These are phyloP conservation scores for Empis livida DNA, from an alignment of 2,888 invertebrate genomes.

Conservation along the genomic window DNA sequence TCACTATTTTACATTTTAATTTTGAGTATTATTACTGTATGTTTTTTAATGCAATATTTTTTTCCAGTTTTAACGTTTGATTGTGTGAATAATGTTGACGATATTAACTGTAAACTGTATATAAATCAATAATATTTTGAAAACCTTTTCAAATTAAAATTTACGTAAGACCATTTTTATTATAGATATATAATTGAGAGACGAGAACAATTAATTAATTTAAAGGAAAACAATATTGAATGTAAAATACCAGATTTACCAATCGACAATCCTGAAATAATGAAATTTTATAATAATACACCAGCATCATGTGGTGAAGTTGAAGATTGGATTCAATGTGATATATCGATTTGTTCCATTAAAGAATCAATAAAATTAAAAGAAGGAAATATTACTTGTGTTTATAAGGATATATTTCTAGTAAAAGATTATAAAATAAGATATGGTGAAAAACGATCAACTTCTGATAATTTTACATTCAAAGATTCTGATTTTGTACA, in stretches of 20 bases:
- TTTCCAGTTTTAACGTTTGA: too few species aligned
- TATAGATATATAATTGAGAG: too few species aligned
- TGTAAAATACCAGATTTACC: constrained; percentile 55
- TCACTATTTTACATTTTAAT: too few species aligned
- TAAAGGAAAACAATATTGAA: constrained; percentile 18
- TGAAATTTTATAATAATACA: constrained; percentile 57
- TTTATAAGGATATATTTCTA: constrained; percentile 57
- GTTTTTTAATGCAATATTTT: too few species aligned
- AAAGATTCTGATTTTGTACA: constrained; percentile 57
- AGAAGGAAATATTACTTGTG: constrained; percentile 36
- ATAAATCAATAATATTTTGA: too few species aligned
- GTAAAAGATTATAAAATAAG: constrained; percentile 49
- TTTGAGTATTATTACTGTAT: too few species aligned
- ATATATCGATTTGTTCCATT: constrained; percentile 34
- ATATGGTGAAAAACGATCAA: constrained; percentile 40
- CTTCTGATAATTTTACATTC: constrained; percentile 46
- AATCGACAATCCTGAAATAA: constrained; percentile 56
- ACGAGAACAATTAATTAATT: too few species aligned
- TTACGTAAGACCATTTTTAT: too few species aligned
- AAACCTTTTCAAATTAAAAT: too few species aligned
- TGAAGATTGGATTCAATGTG: constrained; percentile 67
- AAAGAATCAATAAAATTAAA: constrained; percentile 26
- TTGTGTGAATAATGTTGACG: too few species aligned
- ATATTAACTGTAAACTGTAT: too few species aligned
- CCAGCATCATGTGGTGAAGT: constrained; percentile 43